These are phyloP conservation scores for Aegotheles bennettii DNA, from an alignment of 2,113 vertebrate genomes.

Conservation along the genomic window DNA sequence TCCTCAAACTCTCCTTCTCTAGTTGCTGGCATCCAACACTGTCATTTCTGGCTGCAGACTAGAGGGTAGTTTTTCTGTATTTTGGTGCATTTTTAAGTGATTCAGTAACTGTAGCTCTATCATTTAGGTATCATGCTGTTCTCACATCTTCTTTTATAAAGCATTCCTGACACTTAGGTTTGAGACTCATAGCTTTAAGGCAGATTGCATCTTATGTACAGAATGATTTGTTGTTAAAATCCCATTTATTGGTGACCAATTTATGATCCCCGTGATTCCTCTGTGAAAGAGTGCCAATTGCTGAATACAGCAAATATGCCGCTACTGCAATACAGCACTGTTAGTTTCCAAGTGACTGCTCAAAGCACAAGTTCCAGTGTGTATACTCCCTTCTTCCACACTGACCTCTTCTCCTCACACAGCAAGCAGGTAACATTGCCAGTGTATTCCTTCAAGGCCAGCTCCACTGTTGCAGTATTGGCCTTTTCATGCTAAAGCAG, in stretches of 20 bases:
- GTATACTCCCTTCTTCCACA: background rate
- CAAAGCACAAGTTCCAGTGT: background rate
- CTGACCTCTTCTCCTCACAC: background rate
- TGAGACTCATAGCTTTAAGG: background rate
- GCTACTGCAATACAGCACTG: background rate
- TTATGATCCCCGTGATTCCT: background rate
- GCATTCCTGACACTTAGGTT: background rate
- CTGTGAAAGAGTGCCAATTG: background rate
- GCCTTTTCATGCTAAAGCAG: background rate
- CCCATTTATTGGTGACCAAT: background rate
- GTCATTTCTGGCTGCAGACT: background rate
- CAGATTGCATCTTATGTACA: background rate
- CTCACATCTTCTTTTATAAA: fast-evolving
- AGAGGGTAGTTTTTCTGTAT: background rate
- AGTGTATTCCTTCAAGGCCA: background rate
- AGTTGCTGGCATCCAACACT: background rate
- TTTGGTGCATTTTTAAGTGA: background rate
- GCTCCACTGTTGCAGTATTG: background rate
- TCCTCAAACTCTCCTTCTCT: background rate
- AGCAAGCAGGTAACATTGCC: background rate
- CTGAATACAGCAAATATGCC: background rate
- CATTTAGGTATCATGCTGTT: background rate
- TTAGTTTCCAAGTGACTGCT: background rate
- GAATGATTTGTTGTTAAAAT: background rate
- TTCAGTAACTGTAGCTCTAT: background rate